phyloP scores from a whole-genome alignment of 53 echinoderm and acorn worm species.

The Hippasteria phrygiana region DNA sequence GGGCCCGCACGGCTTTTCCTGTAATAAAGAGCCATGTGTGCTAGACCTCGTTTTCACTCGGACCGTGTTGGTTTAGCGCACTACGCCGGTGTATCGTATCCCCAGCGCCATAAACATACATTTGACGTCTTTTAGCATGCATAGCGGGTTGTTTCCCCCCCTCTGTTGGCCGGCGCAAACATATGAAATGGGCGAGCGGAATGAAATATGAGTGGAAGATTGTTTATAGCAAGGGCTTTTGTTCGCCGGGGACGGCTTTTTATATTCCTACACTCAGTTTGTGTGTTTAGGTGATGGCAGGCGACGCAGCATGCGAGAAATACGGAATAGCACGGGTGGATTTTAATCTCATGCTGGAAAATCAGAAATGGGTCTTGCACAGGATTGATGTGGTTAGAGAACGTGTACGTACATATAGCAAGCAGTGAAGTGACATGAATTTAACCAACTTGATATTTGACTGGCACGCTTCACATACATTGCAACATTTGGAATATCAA shows the following conservation, averaged over 20 bases:
- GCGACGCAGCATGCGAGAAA: conserved; percentile 49
- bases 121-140: conserved; percentile 57
- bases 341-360: conserved; percentile 49
- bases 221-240: conserved; percentile 64
- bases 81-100: conserved; percentile 44
- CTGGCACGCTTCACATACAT: background rate
- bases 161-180: conserved; percentile 44
- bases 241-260: conserved; percentile 49
- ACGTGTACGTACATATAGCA: background rate
- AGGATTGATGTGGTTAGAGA: conserved; percentile 1
- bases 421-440: background rate
- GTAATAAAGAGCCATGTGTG: conserved; percentile 68
- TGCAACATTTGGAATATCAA: background rate
- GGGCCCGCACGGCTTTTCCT: conserved; percentile 51
- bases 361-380: conserved; percentile 19
- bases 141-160: conserved; percentile 21
- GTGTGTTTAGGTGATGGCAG: conserved; percentile 63
- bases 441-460: background rate
- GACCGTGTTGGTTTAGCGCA: conserved; percentile 59
- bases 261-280: conserved; percentile 53
- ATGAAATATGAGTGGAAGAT: conserved; percentile 69
- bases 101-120: conserved; percentile 55
- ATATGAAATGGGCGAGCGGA: conserved; percentile 61
- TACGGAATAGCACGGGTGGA: conserved; percentile 23
- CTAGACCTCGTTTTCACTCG: conserved; percentile 48